Evolutionary conservation across 2,113 vertebrate genomes (phyloP), one percentile per base, ranked within the genome.

Genomic region (Scopus umbretta): DNA sequence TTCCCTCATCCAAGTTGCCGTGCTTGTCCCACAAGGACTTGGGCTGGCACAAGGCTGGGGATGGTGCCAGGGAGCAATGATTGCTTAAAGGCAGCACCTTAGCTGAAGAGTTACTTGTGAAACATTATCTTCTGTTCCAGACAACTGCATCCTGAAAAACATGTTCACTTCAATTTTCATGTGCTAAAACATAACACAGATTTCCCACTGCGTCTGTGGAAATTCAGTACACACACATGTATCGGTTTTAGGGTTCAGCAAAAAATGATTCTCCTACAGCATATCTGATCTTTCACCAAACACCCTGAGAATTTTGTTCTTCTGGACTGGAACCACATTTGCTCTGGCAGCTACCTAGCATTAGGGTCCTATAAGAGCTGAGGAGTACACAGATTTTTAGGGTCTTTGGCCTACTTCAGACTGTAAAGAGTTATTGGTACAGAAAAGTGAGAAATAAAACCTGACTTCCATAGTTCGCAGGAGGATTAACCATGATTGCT

Each of bases 401-500:
- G 55, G 55, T 94, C 91, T 89, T 96, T 96, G 91, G 88, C 91
- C 91, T 95, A 62, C 71, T 96, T 82, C 78, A 86, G 88, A 62
- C 72, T 91, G 68, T 86, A 94, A 97, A 91, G 86, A 94, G 94
- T 95, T 97, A 96, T 95, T 96, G 91, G 91, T 96, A 88, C 43
- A 93, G 80, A 92, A 91, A 96, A 97, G 89, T 94, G 92, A 17
- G 27, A 96, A 97, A 94, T 96, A 93, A 97, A 97, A 94, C 53
- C 86, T 81, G 94, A 96, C 94, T 96, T 97, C 95, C 92, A 96
- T 92, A 86, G 96, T 96, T 97, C 93, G 30, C 97, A 94, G 95
- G 94, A 97, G 97, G 93, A 95, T 97, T 97, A 93, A 27, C 75
- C 68, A 56, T 96, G 96, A 97, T 97, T 97, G 71, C 91, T 97